Conservation (phyloP, 2,888 invertebrate genomes). For the Caenorhabditis sp. region DNA sequence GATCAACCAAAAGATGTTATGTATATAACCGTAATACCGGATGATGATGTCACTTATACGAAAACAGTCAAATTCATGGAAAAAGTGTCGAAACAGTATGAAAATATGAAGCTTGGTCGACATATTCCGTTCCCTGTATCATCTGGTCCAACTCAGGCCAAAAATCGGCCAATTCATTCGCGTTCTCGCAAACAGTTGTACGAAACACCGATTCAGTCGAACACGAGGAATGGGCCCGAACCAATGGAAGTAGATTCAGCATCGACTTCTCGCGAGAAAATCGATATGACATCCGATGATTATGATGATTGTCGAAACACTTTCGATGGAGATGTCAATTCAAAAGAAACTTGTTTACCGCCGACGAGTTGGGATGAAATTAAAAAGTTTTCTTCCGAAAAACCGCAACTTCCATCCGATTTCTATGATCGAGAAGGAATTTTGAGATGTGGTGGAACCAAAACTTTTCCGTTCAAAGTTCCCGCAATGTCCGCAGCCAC, state of each 20-base stretch:
- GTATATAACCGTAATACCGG: conserved; percentile 92
- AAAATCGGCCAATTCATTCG: background rate
- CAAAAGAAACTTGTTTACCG: background rate
- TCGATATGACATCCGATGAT: background rate
- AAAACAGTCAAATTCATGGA: conserved; percentile 75
- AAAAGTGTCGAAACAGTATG: conserved; percentile 76
- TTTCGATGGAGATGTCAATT: background rate
- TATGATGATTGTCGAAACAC: background rate
- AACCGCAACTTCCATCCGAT: background rate
- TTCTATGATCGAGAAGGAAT: conserved; percentile 33
- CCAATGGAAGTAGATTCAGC: background rate
- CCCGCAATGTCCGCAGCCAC: conserved; percentile 75
- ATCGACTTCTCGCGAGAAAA: background rate
- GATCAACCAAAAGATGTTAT: conserved; percentile 92
- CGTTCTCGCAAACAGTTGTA: background rate
- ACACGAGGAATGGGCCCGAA: background rate
- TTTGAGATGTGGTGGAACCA: conserved; percentile 21
- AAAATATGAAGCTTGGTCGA: conserved; percentile 85
- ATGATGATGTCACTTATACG: conserved; percentile 83
- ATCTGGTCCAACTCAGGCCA: background rate
- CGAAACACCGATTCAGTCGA: background rate
- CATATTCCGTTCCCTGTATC: conserved; percentile 82
- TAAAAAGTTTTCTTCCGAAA: background rate
- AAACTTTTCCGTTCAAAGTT: conserved; percentile 74
- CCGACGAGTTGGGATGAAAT: conserved; percentile 2